Conservation (phyloP, 2,797 vertebrate species). For the Myotis myotis region DNA sequence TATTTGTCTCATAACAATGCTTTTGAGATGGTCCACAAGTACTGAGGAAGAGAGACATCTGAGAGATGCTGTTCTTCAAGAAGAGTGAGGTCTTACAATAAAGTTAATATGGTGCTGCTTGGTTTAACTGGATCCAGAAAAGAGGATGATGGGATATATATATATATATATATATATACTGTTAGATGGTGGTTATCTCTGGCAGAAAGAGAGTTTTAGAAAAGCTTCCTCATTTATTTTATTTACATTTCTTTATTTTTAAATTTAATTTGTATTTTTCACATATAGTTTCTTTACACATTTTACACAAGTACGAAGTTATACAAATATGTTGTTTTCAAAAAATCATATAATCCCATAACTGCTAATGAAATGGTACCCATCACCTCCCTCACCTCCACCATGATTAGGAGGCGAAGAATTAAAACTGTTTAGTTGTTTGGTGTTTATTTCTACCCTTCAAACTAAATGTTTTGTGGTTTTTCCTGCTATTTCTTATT, state of each 20-base stretch:
- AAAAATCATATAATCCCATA: background rate
- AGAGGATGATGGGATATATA: background rate
- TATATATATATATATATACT: background rate
- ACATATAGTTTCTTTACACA: background rate
- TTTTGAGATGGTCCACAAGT: constrained; percentile 16
- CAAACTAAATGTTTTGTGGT: background rate
- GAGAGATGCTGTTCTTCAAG: constrained; percentile 6
- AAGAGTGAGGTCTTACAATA: background rate
- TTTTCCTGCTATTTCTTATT: background rate
- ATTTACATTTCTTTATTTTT: background rate
- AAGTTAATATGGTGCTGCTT: background rate
- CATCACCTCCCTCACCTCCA: background rate
- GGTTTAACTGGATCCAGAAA: background rate
- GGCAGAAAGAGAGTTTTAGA: background rate
- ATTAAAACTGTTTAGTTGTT: background rate
- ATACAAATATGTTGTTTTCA: background rate
- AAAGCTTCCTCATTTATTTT: constrained; percentile 6
- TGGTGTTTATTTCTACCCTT: background rate
- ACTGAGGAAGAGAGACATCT: background rate
- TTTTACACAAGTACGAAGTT: background rate
- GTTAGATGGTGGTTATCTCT: background rate
- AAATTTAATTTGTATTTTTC: background rate
- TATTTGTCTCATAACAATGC: constrained; percentile 29
- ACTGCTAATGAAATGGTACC: background rate
- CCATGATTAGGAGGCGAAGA: background rate